Evolutionary conservation across 2,888 invertebrate species (phyloP).

Genomic region (Harmothoe impar): DNA sequence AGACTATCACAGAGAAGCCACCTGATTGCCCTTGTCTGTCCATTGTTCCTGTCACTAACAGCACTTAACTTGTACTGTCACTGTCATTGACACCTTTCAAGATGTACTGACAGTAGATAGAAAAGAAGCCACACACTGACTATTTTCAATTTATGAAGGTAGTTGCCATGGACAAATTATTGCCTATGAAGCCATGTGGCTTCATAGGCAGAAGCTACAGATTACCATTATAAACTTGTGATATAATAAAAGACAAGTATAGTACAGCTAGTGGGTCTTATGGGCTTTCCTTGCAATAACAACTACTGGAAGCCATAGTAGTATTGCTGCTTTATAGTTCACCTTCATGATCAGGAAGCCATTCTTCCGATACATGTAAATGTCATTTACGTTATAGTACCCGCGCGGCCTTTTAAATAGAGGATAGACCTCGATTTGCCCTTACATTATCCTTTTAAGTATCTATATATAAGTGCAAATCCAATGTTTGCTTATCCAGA

Average conservation of each 20-base stretch:
- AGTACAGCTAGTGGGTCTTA: neutral
- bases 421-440: neutral
- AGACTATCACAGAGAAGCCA: no score
- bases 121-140: no score
- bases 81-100: no score
- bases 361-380: neutral
- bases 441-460: neutral
- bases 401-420: neutral
- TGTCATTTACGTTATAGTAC: neutral
- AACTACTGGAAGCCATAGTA: neutral
- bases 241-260: neutral
- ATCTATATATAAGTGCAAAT: constrained; percentile 20
- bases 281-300: neutral
- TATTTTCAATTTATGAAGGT: no score
- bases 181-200: neutral
- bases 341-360: neutral
- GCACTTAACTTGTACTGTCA: no score
- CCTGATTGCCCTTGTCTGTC: no score
- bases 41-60: no score
- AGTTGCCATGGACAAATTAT: no score
- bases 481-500: neutral
- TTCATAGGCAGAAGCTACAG: neutral
- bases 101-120: no score
- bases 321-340: neutral
- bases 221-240: neutral